These are phyloP conservation scores for Prionace glauca DNA, from an alignment of 2,797 vertebrate genomes.

Conservation along the genomic window DNA sequence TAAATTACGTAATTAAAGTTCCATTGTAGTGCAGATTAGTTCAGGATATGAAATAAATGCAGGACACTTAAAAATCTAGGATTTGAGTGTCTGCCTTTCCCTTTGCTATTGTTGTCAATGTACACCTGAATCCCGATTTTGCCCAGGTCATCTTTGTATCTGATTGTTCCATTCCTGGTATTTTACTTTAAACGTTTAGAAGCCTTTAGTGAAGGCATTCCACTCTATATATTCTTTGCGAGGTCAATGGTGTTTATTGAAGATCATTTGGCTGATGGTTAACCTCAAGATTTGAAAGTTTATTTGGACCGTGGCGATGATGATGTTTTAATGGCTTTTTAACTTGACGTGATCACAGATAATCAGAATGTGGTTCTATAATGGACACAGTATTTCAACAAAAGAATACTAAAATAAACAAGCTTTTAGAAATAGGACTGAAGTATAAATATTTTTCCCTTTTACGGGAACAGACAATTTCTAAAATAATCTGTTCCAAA, in stretches of 20 bases:
- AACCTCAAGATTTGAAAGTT: neutral
- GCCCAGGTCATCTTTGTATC: neutral
- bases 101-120: neutral
- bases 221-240: neutral
- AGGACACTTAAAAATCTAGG: neutral
- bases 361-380: neutral
- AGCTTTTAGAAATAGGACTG: neutral
- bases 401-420: neutral
- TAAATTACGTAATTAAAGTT: neutral
- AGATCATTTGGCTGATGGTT: neutral
- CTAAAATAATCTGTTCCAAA: neutral
- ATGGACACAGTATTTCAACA: neutral
- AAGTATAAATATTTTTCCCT: conserved; percentile 16
- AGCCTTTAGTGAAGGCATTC: neutral
- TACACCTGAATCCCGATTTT: neutral
- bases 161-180: neutral
- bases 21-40: neutral
- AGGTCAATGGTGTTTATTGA: neutral
- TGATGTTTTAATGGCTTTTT: neutral
- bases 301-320: neutral
- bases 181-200: neutral
- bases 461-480: neutral
- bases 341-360: neutral
- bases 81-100: neutral
- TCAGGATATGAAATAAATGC: neutral